A percentile compares a stretch with the other conserved stretches of the same genome.
These are phyloP conservation scores for Polyodon spathula DNA, from an alignment of 2,113 vertebrate species.

Conservation along the genomic window DNA sequence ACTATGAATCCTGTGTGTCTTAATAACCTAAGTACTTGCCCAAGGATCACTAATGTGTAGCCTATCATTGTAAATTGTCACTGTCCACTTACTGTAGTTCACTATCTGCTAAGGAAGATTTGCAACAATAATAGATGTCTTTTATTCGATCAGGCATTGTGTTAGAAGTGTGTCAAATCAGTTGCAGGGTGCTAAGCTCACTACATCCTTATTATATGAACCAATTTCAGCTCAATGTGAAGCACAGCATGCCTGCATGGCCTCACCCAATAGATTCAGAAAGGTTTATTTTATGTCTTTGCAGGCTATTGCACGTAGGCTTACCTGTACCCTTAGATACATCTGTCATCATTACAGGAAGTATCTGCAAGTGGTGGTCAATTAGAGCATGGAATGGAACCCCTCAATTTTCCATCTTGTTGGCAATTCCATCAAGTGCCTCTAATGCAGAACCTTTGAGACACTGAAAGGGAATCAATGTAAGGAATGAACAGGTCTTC, in stretches of 20 bases:
- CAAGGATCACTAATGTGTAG: slow-evolving; percentile 15
- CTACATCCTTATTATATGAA: slow-evolving; percentile 11
- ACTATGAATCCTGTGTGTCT: slow-evolving; percentile 2
- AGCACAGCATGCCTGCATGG: neutral
- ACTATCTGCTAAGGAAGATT: neutral
- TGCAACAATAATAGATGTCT: slow-evolving; percentile 8
- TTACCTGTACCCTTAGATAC: neutral
- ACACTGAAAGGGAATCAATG: neutral
- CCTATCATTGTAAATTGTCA: slow-evolving; percentile 14
- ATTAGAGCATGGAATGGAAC: slow-evolving; percentile 2
- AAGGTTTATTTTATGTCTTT: slow-evolving; percentile 6
- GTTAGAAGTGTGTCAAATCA: slow-evolving; percentile 10
- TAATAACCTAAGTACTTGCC: slow-evolving; percentile 12
- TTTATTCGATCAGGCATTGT: slow-evolving; percentile 10
- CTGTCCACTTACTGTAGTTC: slow-evolving; percentile 8
- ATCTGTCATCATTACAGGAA: slow-evolving; percentile 14
- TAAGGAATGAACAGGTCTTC: neutral
- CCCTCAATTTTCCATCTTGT: slow-evolving; percentile 10
- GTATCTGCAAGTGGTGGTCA: slow-evolving; percentile 6
- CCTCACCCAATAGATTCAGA: neutral
- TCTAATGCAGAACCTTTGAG: neutral
- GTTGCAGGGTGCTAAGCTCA: slow-evolving; percentile 5
- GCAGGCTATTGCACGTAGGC: neutral
- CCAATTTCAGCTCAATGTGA: slow-evolving; percentile 4
- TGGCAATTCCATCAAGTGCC: slow-evolving; percentile 5